phyloP scores from a whole-genome alignment of 2,797 vertebrate species.

The Pseudotriccus pelzelni region DNA sequence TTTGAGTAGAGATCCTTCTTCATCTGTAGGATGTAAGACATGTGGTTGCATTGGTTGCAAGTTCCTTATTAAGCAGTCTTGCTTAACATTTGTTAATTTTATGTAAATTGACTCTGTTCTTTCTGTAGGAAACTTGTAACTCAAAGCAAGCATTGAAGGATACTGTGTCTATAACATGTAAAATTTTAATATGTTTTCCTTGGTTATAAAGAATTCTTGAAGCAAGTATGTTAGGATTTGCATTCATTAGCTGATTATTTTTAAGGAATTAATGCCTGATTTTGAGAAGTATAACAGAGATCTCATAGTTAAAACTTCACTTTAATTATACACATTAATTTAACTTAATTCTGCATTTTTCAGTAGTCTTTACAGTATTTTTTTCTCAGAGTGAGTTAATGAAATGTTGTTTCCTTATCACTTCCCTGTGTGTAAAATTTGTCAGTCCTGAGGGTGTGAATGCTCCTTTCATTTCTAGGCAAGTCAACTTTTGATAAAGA shows the following conservation, averaged over 20 bases:
- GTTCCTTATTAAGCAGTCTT: background rate
- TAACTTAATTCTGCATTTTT: background rate
- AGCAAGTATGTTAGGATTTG: background rate
- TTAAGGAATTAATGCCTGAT: background rate
- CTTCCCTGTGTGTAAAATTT: background rate
- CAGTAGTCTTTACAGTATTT: background rate
- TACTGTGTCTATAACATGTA: background rate
- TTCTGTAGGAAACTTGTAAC: background rate
- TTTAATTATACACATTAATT: background rate
- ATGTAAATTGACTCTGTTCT: background rate
- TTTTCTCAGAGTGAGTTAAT: background rate
- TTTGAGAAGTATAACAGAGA: background rate
- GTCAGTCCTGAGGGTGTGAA: background rate
- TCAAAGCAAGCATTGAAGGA: background rate
- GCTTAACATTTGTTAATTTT: background rate
- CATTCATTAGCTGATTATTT: conserved; percentile 16
- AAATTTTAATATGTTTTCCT: conserved; percentile 23
- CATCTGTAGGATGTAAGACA: background rate
- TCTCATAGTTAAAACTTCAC: background rate
- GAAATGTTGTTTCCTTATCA: background rate
- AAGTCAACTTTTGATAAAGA: background rate
- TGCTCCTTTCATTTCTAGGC: background rate
- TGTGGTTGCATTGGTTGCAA: rapidly evolving
- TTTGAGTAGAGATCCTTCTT: background rate
- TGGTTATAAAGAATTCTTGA: background rate